Conservation (phyloP, 1,140 invertebrate genomes). For the Myzus persicae region DNA sequence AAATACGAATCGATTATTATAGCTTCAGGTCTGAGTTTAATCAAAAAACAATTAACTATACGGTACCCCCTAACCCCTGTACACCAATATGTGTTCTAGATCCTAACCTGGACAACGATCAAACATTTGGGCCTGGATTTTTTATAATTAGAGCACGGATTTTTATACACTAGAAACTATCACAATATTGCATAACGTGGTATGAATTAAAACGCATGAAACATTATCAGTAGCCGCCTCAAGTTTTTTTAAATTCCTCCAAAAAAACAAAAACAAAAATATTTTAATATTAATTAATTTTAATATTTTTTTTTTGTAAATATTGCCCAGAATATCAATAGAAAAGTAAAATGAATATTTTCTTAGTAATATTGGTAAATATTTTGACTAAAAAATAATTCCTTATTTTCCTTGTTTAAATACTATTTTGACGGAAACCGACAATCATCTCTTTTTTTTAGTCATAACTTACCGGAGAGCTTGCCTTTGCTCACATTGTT, state of each 20-base stretch:
- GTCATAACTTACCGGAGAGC: neutral
- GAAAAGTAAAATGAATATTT: neutral
- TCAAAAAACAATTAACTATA: neutral
- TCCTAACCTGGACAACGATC: neutral
- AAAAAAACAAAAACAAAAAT: neutral
- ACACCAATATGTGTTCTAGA: neutral
- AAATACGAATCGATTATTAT: neutral
- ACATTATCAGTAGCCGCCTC: neutral
- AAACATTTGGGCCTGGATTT: neutral
- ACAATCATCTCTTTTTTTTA: neutral
- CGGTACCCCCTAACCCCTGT: neutral
- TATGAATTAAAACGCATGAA: neutral
- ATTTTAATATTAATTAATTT: too few species aligned
- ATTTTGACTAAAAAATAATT: neutral
- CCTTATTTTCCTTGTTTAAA: neutral
- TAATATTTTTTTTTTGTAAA: neutral
- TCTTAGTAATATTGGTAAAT: neutral
- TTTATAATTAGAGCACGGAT: neutral
- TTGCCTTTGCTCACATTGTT: neutral
- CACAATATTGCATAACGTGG: neutral
- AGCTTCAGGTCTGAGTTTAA: neutral
- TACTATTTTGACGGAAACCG: neutral
- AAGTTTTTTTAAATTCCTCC: neutral
- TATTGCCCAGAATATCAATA: neutral
- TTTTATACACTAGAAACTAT: neutral